phyloP scores from a whole-genome alignment of 2,797 vertebrate genomes.

The Onychomys leucogaster region DNA sequence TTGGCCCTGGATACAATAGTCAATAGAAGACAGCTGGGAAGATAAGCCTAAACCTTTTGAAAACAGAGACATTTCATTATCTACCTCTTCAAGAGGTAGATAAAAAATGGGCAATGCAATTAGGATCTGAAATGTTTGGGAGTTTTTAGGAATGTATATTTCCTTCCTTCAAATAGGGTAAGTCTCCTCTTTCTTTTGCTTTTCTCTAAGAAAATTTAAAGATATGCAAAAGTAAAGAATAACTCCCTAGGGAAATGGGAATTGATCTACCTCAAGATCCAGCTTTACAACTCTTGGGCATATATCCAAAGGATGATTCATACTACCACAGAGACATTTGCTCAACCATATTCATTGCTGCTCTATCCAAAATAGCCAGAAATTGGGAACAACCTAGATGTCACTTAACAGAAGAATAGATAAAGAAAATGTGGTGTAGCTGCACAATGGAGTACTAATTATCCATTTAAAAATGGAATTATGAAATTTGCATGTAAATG shows the following conservation, averaged over 20 bases:
- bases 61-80: background rate
- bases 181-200: background rate
- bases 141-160: background rate
- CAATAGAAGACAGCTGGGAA: background rate
- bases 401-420: background rate
- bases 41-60: background rate
- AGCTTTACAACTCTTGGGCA: background rate
- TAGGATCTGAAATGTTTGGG: background rate
- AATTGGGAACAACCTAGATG: background rate
- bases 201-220: constrained; percentile 55
- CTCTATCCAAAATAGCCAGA: background rate
- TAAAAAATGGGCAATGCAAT: background rate
- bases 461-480: background rate
- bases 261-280: background rate
- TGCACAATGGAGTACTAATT: background rate
- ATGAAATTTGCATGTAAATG: background rate
- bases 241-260: background rate
- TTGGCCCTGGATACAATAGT: background rate
- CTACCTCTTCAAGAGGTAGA: background rate
- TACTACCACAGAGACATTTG: background rate
- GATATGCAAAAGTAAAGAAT: background rate
- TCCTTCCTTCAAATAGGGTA: background rate
- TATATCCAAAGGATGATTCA: background rate
- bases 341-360: background rate
- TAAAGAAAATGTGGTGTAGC: background rate